Evolutionary conservation across 2,888 invertebrate genomes (phyloP).

Genomic region (Apamea monoglypha): DNA sequence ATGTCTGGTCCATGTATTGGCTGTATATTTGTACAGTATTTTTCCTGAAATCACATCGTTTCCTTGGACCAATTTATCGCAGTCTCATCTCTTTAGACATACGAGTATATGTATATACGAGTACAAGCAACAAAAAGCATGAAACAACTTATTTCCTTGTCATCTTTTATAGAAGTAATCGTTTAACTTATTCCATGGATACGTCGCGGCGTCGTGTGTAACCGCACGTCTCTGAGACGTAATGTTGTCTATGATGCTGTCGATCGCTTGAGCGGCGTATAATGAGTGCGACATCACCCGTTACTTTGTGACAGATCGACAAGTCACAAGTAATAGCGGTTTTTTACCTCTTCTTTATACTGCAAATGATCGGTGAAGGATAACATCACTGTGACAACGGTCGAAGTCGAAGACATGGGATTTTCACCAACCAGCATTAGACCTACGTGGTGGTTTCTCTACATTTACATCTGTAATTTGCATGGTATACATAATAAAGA

Average conservation of each 20-base stretch:
- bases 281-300: conserved; percentile 72
- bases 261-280: conserved; percentile 68
- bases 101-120: too few relatives aligned
- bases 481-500: too few relatives aligned
- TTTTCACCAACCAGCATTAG: too few relatives aligned
- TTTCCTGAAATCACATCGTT: neutral
- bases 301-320: conserved; percentile 71
- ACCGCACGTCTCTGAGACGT: conserved; percentile 53
- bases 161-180: conserved; percentile 9
- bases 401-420: neutral
- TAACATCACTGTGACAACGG: neutral
- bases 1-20: too few relatives aligned
- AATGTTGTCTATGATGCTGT: conserved; percentile 66
- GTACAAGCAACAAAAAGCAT: conserved; percentile 3
- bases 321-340: conserved; percentile 52
- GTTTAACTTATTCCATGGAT: conserved; percentile 20
- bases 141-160: conserved; percentile 21
- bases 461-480: too few relatives aligned
- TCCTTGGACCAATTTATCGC: neutral
- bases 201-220: conserved; percentile 50
- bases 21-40: neutral
- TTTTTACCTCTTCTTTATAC: neutral
- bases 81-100: neutral
- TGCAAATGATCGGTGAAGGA: neutral
- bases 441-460: too few relatives aligned